Percentiles rank a stretch among this genome's conserved stretches.
Evolutionary conservation across 2,888 invertebrate genomes (phyloP).

Genomic region (Amiota mariae): DNA sequence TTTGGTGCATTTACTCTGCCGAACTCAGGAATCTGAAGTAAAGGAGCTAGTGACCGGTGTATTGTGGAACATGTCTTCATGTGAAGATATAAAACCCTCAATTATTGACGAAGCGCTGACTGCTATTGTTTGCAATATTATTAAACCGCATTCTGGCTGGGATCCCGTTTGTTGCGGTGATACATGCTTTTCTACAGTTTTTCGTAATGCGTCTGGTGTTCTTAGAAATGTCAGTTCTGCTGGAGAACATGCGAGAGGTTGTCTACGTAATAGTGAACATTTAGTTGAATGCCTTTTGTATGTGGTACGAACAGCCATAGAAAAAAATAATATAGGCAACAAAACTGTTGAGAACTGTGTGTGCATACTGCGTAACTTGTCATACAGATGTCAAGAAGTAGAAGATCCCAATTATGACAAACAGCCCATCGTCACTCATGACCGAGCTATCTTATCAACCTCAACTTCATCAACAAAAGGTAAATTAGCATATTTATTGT

Average conservation of each 20-base stretch:
- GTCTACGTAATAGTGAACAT: constrained; percentile 91
- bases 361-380: constrained; percentile 95
- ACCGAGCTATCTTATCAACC: constrained; percentile 59
- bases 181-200: constrained; percentile 96
- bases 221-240: constrained; percentile 98
- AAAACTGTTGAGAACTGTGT: constrained; percentile 99
- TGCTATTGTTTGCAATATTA: constrained; percentile 92
- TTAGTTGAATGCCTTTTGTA: constrained; percentile 94
- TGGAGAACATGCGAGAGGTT: constrained; percentile 94
- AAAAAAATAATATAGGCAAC: constrained; percentile 96
- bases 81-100: constrained; percentile 96
- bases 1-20: constrained; percentile 88
- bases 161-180: constrained; percentile 89
- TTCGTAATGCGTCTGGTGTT: constrained; percentile 97
- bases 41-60: constrained; percentile 90
- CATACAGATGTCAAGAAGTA: constrained; percentile 98
- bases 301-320: constrained; percentile 92
- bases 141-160: constrained; percentile 96
- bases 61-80: constrained; percentile 99
- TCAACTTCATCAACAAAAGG: constrained; percentile 70
- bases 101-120: constrained; percentile 96
- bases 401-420: constrained; percentile 98
- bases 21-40: constrained; percentile 93
- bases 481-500: constrained; percentile 33
- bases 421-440: constrained; percentile 77